Conservation (phyloP, 1,140 invertebrate species). For the Schlechtendalia chinensis region DNA sequence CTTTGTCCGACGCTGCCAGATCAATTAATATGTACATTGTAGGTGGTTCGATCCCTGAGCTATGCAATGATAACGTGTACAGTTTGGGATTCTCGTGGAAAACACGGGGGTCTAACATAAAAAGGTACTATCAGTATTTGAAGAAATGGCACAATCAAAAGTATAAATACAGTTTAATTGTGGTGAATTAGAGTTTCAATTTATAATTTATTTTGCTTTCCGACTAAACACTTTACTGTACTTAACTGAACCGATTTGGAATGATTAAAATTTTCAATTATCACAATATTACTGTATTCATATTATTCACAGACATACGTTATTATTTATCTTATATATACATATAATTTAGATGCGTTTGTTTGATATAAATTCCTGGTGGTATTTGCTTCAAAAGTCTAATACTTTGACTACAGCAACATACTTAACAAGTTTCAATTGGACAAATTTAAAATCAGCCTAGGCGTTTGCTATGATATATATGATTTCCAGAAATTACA, state of each 20-base stretch:
- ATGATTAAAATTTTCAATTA: background rate
- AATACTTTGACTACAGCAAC: constrained; percentile 73
- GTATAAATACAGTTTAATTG: background rate
- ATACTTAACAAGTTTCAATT: constrained; percentile 73
- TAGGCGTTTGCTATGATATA: constrained; percentile 95
- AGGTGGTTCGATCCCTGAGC: constrained; percentile 87
- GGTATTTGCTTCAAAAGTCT: constrained; percentile 91
- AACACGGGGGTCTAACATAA: constrained; percentile 71
- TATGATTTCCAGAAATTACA: constrained; percentile 87
- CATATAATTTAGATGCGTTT: constrained; percentile 73
- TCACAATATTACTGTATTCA: background rate
- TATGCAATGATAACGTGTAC: constrained; percentile 72
- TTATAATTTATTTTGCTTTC: background rate
- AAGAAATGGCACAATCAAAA: background rate
- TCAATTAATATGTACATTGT: constrained; percentile 78
- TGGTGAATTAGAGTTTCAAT: background rate
- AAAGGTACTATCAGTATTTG: constrained; percentile 61
- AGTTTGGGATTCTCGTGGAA: constrained; percentile 79
- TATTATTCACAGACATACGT: background rate
- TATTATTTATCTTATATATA: background rate
- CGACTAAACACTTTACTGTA: background rate
- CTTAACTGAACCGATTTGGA: background rate
- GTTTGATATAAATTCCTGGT: constrained; percentile 93
- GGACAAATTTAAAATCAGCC: constrained; percentile 74
- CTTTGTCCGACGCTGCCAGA: constrained; percentile 73